Conservation (phyloP, 2,113 vertebrate species). For the Crotalus viridis region DNA sequence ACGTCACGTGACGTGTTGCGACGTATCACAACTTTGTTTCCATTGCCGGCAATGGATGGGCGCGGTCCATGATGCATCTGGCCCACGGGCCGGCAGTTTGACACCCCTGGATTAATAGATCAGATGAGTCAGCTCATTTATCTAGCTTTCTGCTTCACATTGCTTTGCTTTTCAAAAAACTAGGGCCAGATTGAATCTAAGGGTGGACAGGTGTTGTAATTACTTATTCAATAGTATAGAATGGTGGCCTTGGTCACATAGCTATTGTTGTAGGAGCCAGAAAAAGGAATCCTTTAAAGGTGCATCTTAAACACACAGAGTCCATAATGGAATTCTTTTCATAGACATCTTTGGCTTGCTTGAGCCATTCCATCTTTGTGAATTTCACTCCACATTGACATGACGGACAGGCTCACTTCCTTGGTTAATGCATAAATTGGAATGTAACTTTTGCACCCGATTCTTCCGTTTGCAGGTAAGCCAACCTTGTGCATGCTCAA, state of each 20-base stretch:
- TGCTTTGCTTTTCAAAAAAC: not conserved
- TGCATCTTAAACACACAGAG: not conserved
- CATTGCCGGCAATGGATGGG: too few species aligned
- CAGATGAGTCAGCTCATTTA: not conserved
- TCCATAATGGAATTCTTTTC: not conserved
- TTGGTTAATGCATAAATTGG: not conserved
- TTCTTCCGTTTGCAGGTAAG: not conserved
- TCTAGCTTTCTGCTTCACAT: not conserved
- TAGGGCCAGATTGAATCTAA: not conserved
- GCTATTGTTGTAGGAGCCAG: not conserved
- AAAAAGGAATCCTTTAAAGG: not conserved
- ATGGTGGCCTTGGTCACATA: not conserved
- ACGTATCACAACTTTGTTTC: too few species aligned
- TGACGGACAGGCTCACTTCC: not conserved
- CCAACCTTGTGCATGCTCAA: not conserved
- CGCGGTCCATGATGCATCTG: too few species aligned
- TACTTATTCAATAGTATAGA: not conserved
- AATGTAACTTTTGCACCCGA: not conserved
- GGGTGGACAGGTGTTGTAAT: not conserved
- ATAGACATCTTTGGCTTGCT: not conserved
- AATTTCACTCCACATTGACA: not conserved
- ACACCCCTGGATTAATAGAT: not conserved
- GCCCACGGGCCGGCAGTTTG: too few species aligned
- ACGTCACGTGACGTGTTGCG: too few species aligned
- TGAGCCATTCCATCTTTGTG: not conserved